phyloP scores from a whole-genome alignment of 2,888 invertebrate genomes.

The Ectemnius cavifrons region DNA sequence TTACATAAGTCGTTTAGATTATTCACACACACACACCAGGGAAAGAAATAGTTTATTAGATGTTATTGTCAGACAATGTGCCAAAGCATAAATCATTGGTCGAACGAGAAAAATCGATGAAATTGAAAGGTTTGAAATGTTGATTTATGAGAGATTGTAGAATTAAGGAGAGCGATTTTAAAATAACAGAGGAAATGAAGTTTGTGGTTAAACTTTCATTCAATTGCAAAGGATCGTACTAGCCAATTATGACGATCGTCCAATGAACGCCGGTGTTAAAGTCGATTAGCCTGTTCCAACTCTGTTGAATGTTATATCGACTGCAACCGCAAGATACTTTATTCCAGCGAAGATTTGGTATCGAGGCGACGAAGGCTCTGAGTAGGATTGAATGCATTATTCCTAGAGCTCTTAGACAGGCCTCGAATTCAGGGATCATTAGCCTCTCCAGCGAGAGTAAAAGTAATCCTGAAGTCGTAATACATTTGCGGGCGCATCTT shows the following conservation, averaged over 20 bases:
- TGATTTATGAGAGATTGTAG: neutral
- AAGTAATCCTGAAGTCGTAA: slow-evolving; percentile 8
- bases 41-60: slow-evolving; percentile 42
- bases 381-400: slow-evolving; percentile 17
- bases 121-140: neutral
- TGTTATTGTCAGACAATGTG: slow-evolving; percentile 21
- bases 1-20: slow-evolving; percentile 74
- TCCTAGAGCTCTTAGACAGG: neutral
- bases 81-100: too few species aligned
- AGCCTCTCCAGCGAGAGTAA: slow-evolving; percentile 5
- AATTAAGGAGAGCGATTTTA: neutral
- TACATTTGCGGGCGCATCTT: neutral
- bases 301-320: slow-evolving; percentile 27
- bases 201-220: neutral
- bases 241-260: too few species aligned
- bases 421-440: slow-evolving; percentile 19
- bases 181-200: neutral
- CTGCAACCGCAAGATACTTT: slow-evolving; percentile 35
- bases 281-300: slow-evolving; percentile 24
- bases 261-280: slow-evolving; percentile 17
- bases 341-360: slow-evolving; percentile 6
- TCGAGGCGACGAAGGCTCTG: too few species aligned
- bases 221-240: neutral
- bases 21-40: slow-evolving; percentile 69
- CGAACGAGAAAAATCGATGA: too few species aligned